Evolutionary conservation across 2,113 vertebrate genomes (phyloP).

Genomic region (Corynorhinus townsendii): DNA sequence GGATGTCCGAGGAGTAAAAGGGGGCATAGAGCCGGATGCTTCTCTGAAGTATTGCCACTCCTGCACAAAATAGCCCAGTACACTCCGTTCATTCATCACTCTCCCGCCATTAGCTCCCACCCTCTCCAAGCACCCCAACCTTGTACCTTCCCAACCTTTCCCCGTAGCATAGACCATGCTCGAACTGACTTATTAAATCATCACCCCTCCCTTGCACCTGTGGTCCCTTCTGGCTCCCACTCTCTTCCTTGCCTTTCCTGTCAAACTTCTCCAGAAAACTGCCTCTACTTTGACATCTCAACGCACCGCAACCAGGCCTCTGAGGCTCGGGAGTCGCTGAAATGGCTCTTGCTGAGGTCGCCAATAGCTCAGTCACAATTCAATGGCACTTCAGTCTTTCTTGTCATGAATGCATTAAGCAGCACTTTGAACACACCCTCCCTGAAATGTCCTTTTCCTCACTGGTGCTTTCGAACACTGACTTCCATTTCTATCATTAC

Average conservation of each 20-base stretch:
- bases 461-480: neutral
- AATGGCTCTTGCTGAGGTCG: neutral
- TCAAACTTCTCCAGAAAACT: neutral
- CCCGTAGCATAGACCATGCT: neutral
- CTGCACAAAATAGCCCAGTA: constrained; percentile 71
- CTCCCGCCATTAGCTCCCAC: too few species aligned
- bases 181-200: neutral
- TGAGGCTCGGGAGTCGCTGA: neutral
- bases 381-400: neutral
- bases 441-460: neutral
- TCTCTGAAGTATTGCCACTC: constrained; percentile 89
- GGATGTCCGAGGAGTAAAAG: constrained; percentile 97
- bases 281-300: neutral
- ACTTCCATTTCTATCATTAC: neutral
- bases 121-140: neutral
- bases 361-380: neutral
- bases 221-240: neutral
- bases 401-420: neutral
- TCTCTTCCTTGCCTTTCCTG: neutral
- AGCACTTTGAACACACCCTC: neutral
- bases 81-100: neutral
- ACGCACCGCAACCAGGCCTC: neutral
- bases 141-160: neutral
- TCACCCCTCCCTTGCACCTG: too few species aligned
- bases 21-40: constrained; percentile 94